Base-by-base conservation (phyloP, 1,140 invertebrate species). In the Battus philenor region DNA sequence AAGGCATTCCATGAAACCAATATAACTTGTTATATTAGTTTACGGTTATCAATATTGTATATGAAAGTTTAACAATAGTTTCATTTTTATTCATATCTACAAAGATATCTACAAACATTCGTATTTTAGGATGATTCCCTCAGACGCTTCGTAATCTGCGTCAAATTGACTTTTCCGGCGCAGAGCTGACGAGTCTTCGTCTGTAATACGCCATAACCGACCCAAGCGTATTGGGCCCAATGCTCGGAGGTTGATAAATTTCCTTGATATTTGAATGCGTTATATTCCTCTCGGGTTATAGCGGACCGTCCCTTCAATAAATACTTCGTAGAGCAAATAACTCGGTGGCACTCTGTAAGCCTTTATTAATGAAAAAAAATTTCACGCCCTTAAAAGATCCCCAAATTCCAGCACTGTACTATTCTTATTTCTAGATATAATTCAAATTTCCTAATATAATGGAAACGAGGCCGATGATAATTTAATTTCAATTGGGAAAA, bases 171-270 rank as follows among this genome's bases (percentile, higher is more conserved):
- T 68, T 74, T 74, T 68, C 68, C 62, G 59, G 44, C 60, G 53
- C 33, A 60, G 57, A 68, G 60, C 70, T 74, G 70, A 70, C 67
- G 67, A 70, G 58, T 57, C 61, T 61, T 57, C 58, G 47, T 63
- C 74, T 63, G 72, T 83, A 80, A 83, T 80, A 83, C 61, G 61
- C 76, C 64, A 79, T 80, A 77, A 82, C 78, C 74, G 78, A 77
- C 74, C 70, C 68, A 59, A 79, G 73, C 76, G 66, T 80, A 83
- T 83, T 77, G 74, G 65, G 56, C 63, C 69, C 64, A 59, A 64
- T 68, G 67, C 70, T 69, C 55, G 55, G 55, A 71, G 68, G 67
- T 80, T 83, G 74, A 83, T 75, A 78, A 77, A 79, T 77, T 78
- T 78, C 66, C 50, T 67, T 67, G 72, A 83, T 80, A 80, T 79